Base-by-base conservation (phyloP, 2,113 vertebrate species). In the Cyrtonyx montezumae region DNA sequence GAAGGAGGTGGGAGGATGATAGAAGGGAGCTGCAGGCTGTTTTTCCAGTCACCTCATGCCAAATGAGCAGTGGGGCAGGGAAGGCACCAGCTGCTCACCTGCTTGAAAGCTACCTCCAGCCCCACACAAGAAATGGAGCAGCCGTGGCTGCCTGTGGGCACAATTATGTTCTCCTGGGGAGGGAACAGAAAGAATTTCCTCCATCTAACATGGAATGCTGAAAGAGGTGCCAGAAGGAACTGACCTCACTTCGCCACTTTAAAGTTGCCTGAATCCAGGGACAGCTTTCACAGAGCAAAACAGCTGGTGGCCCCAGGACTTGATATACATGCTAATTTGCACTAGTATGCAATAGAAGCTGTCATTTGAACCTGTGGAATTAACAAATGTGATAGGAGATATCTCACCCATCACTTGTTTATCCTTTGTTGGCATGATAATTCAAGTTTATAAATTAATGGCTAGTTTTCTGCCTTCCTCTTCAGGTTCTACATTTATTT, bases 41-140 rank as follows among this genome's bases (percentile, higher is more conserved):
- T 53, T 90, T 90, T 80, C 46, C 74, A 87, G 74, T 40, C 65
- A 59, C 46, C 32, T 88, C 73, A 43, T 42, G 65, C 17, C 2
- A 2, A 67, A 28, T 37, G 69, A 79, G 42, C 83, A 79, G 30
- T 11, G 40, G 43, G 75, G n/a, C 4, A 1, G 20, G 30, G 48
- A 87, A 82, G 62, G 65, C 78, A 92, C 36, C 84, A 89, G 91
- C 84, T 95, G 81, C 68, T 94, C 45, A 17, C 19, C 63, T 73
- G 9, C 78, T 89, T 53, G 51, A 91, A 91, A 95, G 78, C 75
- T 58, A 92, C 75, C 43, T 89, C 87, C 74, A 94, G 75, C 59
- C 69, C 58, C 51, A 25, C 53, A 62, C 71, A 42, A 68, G 51
- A 48, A 82, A 14, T 9, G 23, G n/a, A 91, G 79, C 90, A 95